Base-by-base conservation (phyloP, 92 coral and sea anemone genomes). In the Heteractis magnifica region DNA sequence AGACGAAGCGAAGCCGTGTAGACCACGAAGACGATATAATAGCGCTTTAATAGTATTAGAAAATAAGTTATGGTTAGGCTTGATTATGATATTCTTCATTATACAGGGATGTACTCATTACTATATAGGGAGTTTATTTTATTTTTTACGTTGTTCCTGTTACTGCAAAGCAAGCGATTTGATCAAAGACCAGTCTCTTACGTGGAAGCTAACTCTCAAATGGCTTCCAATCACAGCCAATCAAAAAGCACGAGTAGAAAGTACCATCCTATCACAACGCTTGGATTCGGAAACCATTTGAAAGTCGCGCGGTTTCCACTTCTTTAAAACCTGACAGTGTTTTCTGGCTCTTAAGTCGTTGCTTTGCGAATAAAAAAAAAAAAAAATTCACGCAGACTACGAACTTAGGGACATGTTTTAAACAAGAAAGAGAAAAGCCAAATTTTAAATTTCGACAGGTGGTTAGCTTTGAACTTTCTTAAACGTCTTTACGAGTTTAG, bases 1-100 rank as follows among this genome's bases (percentile, higher is more conserved):
- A 64, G 21, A 81, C 78, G 49, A 92, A 92, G 85, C 90, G 97
- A n/a, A 84, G 86, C 14, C 87, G 90, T 15, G 87, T 85, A 26
- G 79, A 79, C 1, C 50, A 82, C 48, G 90, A 89, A n/a, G 89
- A 79, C 53, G 93, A 84, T 58, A 49, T 90, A 9, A 78, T 90
- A 59, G 90, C 84, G 52, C 90, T 90, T 72, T 90, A 78, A 82
- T 62, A n/a, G 20, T 23, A 62, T 8, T 23, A 62, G 12, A 18
- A 55, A 34, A 34, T 2, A 62, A 62, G 6, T 9, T 62, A 9
- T 62, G 6, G 70, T 62, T 62, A 18, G 9, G 20, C 9, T 16
- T 6, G 7, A 18, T 4, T n/a, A n/a, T 18, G 23, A 62, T 18
- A 18, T 18, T 62, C 8, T 58, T 62, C 20, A 62, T 62, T 18